Percentiles rank a stretch among this genome's conserved stretches.
Conservation (phyloP, 2,888 invertebrate genomes). For the Ophioninae sp. region DNA sequence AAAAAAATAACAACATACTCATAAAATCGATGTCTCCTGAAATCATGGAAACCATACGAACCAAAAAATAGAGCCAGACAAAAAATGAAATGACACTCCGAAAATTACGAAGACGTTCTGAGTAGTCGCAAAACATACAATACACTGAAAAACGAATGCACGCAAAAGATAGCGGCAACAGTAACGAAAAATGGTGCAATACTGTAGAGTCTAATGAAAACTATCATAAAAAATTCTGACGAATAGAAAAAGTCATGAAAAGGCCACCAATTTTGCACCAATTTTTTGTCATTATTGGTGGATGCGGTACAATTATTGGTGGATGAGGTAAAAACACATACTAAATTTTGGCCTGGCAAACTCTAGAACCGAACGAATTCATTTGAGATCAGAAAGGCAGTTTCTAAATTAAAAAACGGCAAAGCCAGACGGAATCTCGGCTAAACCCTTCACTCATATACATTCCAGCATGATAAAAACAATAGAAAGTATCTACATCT, state of each 20-base stretch:
- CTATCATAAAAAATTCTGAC: constrained; percentile 35
- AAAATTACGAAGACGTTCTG: constrained; percentile 14
- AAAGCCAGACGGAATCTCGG: constrained; percentile 15
- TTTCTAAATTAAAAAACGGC: constrained; percentile 36
- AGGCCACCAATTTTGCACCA: not conserved
- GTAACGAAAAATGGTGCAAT: constrained; percentile 30
- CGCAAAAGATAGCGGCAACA: constrained; percentile 10
- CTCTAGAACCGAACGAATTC: too few species aligned
- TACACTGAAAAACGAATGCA: constrained; percentile 19
- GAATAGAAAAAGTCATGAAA: not conserved
- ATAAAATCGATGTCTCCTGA: too few species aligned
- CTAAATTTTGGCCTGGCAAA: not conserved
- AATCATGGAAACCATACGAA: too few species aligned
- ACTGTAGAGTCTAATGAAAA: constrained; percentile 25
- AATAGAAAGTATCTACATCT: constrained; percentile 31
- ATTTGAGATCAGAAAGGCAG: constrained; percentile 21
- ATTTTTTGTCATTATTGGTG: not conserved
- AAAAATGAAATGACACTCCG: constrained; percentile 11
- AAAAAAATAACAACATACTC: too few species aligned
- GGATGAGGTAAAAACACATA: too few species aligned
- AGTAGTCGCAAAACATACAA: constrained; percentile 21
- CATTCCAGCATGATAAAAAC: constrained; percentile 11
- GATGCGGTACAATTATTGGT: too few species aligned
- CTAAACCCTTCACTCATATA: constrained; percentile 16
- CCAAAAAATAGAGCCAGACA: constrained; percentile 24